These are phyloP conservation scores for Sepiola atlantica DNA, from an alignment of 2,888 invertebrate genomes.

Conservation along the genomic window DNA sequence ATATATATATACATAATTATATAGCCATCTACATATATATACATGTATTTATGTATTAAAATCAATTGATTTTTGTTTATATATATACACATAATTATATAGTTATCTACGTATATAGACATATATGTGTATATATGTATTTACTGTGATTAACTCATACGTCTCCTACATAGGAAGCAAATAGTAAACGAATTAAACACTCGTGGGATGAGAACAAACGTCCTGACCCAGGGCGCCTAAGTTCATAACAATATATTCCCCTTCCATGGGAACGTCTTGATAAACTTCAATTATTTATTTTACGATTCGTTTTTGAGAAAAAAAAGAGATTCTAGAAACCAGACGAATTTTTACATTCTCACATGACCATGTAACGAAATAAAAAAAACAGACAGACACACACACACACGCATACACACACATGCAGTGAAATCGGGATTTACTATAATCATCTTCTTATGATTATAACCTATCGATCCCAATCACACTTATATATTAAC, in stretches of 20 bases:
- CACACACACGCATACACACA: no score
- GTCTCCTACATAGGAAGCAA: not conserved
- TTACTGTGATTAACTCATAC: not conserved
- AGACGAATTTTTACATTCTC: not conserved
- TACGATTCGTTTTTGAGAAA: not conserved
- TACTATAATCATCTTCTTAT: no score
- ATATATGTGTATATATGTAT: not conserved
- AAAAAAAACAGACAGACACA: not conserved
- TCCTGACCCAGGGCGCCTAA: not conserved
- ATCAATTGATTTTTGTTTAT: no score
- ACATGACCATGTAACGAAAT: not conserved
- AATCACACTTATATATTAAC: no score
- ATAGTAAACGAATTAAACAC: conserved; percentile 18
- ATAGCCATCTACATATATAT: no score
- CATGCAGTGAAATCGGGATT: no score
- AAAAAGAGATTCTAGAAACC: not conserved
- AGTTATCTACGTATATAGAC: no score
- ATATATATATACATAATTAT: no score
- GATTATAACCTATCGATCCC: no score
- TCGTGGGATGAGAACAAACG: not conserved
- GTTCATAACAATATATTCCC: not conserved
- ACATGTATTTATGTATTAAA: no score
- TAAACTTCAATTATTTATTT: not conserved
- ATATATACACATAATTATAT: no score
- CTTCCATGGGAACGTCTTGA: not conserved